Evolutionary conservation across 2,888 invertebrate genomes (phyloP).

Genomic region (Trichogramma dendrolimi): DNA sequence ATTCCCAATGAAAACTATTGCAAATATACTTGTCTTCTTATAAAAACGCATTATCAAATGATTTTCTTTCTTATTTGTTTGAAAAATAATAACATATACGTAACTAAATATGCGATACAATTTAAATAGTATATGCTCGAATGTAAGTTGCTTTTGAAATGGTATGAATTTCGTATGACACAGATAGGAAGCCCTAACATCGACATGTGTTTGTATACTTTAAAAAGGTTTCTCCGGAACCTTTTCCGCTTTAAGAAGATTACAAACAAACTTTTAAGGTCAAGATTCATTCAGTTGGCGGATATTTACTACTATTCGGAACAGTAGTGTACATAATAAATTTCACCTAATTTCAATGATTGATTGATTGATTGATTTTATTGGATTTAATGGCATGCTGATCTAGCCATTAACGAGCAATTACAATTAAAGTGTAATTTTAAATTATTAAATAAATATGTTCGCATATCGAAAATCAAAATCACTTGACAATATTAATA

Average conservation of each 20-base stretch:
- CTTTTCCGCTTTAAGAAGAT: conserved; percentile 41
- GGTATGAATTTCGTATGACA: background rate
- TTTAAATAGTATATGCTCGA: no score
- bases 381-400: no score
- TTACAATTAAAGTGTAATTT: no score
- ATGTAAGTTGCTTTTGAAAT: no score
- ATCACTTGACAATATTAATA: conserved; percentile 31
- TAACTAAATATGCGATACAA: no score
- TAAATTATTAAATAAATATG: background rate
- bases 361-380: background rate
- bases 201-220: conserved; percentile 31
- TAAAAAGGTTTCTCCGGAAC: conserved; percentile 42
- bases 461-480: background rate
- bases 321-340: conserved; percentile 40
- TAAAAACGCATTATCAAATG: no score
- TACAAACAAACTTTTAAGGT: conserved; percentile 41
- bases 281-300: conserved; percentile 34
- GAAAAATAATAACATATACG: no score
- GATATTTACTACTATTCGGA: conserved; percentile 35
- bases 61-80: no score
- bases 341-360: conserved; percentile 37
- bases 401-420: no score
- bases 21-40: no score
- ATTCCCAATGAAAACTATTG: no score
- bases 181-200: conserved; percentile 31